Conservation (phyloP, 1,140 invertebrate species). For the Drosophila mayri region DNA sequence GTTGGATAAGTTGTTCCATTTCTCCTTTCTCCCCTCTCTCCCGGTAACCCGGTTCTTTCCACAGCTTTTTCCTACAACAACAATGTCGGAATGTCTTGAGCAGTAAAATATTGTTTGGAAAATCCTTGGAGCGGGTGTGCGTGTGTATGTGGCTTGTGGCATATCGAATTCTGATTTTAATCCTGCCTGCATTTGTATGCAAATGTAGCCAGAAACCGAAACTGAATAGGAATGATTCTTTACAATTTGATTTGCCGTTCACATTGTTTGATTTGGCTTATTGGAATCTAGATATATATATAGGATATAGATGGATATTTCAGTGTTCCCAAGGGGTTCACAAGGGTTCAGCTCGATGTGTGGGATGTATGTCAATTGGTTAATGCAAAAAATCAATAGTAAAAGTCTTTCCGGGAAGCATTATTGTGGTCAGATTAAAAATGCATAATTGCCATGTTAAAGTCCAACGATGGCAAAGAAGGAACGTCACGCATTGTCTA, state of each 20-base stretch:
- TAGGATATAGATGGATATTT: background rate
- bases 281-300: slow-evolving; percentile 37
- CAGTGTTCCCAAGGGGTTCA: slow-evolving; percentile 8
- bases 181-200: slow-evolving; percentile 54
- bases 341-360: slow-evolving; percentile 7
- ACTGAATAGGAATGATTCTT: slow-evolving; percentile 44
- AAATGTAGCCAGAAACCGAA: slow-evolving; percentile 44
- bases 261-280: slow-evolving; percentile 50
- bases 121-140: slow-evolving; percentile 15
- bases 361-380: slow-evolving; percentile 60
- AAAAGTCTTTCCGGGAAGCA: slow-evolving; percentile 63
- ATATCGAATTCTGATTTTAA: slow-evolving; percentile 51
- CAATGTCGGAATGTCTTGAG: slow-evolving; percentile 38
- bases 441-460: slow-evolving; percentile 68
- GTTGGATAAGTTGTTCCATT: slow-evolving; percentile 45
- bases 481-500: slow-evolving; percentile 62
- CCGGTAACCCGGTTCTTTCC: background rate
- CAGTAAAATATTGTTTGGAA: slow-evolving; percentile 51
- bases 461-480: slow-evolving; percentile 6
- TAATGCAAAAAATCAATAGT: slow-evolving; percentile 65
- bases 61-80: slow-evolving; percentile 26
- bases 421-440: slow-evolving; percentile 58
- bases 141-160: slow-evolving; percentile 29
- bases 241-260: slow-evolving; percentile 41
- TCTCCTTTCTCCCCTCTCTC: slow-evolving; percentile 3